Evolutionary conservation across 2,113 vertebrate genomes (phyloP).

Genomic region (Willisornis vidua): DNA sequence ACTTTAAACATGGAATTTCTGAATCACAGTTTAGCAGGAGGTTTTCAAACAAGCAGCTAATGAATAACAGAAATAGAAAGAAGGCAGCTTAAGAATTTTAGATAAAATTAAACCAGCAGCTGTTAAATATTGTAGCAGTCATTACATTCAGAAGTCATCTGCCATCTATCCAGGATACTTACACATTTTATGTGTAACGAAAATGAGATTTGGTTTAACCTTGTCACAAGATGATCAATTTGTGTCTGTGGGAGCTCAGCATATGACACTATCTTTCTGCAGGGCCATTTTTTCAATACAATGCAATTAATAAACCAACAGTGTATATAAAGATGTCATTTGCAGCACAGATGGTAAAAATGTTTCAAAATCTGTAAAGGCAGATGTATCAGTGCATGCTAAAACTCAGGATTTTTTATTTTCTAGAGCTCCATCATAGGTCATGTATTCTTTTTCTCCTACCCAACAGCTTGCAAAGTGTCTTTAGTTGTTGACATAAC

Average conservation of each 20-base stretch:
- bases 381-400: not conserved
- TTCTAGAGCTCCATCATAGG: not conserved
- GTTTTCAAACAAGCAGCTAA: not conserved
- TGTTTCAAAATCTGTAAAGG: not conserved
- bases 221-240: not conserved
- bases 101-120: conserved; percentile 5
- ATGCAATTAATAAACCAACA: conserved; percentile 35
- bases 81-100: not conserved
- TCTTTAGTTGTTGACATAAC: not conserved
- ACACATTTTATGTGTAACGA: not conserved
- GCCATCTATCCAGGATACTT: not conserved
- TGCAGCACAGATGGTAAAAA: conserved; percentile 13
- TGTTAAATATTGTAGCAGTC: conserved; percentile 32
- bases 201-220: conserved; percentile 8
- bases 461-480: not conserved
- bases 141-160: conserved; percentile 12
- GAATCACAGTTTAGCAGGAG: not conserved
- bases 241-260: not conserved
- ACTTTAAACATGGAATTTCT: not conserved
- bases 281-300: conserved; percentile 1
- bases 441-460: not conserved
- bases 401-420: not conserved
- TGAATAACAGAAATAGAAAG: not conserved
- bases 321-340: not conserved
- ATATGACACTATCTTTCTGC: not conserved